Conservation (phyloP, 2,797 vertebrate species). For the Mus spretus region DNA sequence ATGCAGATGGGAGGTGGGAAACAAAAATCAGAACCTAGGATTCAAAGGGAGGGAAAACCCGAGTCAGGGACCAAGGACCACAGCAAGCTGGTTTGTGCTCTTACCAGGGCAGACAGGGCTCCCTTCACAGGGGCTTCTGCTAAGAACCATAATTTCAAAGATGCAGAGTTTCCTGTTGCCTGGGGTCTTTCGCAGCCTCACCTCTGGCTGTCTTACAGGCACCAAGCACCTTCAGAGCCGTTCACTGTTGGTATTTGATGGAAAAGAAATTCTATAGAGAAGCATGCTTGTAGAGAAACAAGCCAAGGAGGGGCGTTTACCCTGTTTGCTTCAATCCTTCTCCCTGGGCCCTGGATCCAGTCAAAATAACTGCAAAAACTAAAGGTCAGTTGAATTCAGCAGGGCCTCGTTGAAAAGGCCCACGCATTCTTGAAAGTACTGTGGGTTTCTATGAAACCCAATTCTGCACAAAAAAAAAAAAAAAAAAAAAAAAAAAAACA, state of each 20-base stretch:
- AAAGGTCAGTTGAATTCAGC: constrained; percentile 5
- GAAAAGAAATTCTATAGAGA: constrained; percentile 45
- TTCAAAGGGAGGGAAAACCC: neutral
- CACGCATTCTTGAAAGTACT: neutral
- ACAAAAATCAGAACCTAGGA: neutral
- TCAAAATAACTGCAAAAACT: constrained; percentile 14
- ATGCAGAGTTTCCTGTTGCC: neutral
- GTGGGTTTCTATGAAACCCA: neutral
- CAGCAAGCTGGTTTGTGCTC: neutral
- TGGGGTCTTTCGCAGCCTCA: neutral
- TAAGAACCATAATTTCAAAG: constrained; percentile 19
- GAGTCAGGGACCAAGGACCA: neutral
- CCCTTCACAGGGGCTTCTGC: neutral
- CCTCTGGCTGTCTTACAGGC: neutral
- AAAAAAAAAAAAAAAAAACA: neutral
- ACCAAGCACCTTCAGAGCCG: constrained; percentile 8
- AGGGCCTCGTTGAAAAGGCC: constrained; percentile 55
- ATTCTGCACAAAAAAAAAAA: neutral
- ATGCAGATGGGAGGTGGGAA: neutral
- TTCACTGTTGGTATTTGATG: neutral
- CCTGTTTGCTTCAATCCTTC: constrained; percentile 47
- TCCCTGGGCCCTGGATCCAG: neutral
- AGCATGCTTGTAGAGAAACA: constrained; percentile 37
- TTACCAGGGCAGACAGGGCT: neutral
- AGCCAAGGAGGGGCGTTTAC: neutral